These are phyloP conservation scores for Radopholus similis DNA, from an alignment of 1,140 invertebrate genomes.

Conservation along the genomic window DNA sequence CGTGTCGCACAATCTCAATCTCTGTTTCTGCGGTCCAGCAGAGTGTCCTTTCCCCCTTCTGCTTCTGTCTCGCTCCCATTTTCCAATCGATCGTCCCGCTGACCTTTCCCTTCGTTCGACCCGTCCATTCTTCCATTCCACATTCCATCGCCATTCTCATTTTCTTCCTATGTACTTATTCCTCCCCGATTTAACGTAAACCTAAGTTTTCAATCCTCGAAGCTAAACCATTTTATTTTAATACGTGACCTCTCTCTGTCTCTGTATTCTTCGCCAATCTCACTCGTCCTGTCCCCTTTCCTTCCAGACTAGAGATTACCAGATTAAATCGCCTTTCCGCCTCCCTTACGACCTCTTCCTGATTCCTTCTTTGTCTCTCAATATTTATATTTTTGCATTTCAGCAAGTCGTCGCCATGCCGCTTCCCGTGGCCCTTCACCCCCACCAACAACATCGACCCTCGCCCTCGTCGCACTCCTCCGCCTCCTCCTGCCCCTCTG, in stretches of 20 bases:
- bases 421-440: neutral
- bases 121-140: neutral
- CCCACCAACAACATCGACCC: neutral
- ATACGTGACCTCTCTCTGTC: neutral
- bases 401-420: constrained; percentile 15
- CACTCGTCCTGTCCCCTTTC: neutral
- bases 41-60: neutral
- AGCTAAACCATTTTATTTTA: too few species aligned
- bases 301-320: neutral
- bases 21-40: neutral
- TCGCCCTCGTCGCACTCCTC: neutral
- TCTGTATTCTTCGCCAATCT: too few species aligned
- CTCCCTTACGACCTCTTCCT: too few species aligned
- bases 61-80: neutral
- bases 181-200: too few species aligned
- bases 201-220: too few species aligned
- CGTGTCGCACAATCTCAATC: neutral
- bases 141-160: neutral
- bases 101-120: constrained; percentile 8
- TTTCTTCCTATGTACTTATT: neutral
- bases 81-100: neutral
- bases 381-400: neutral
- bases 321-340: too few species aligned
- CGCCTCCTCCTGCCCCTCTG: neutral
- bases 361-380: too few species aligned